phyloP scores from a whole-genome alignment of 2,797 vertebrate genomes.

The Vultur gryphus region DNA sequence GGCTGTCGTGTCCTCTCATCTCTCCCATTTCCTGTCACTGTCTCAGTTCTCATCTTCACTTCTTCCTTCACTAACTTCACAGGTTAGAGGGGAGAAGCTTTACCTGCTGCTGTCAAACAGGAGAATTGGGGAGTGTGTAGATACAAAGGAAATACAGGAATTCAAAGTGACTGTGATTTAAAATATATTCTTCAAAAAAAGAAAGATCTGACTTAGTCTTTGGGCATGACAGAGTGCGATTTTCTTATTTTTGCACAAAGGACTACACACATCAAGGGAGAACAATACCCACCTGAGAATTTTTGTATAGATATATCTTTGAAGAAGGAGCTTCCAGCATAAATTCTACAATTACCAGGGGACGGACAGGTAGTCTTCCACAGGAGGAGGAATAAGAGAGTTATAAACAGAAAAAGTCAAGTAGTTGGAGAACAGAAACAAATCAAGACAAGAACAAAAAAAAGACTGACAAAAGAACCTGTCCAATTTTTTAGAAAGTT shows the following conservation, averaged over 20 bases:
- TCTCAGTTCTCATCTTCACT: neutral
- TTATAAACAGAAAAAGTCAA: neutral
- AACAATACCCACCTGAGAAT: neutral
- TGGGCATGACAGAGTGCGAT: neutral
- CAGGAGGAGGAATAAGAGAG: neutral
- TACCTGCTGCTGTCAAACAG: neutral
- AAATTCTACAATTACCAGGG: constrained; percentile 27
- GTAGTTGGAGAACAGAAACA: neutral
- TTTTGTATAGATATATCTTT: constrained; percentile 21
- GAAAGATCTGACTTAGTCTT: neutral
- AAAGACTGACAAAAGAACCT: neutral
- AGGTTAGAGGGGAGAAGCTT: neutral
- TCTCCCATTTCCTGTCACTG: neutral
- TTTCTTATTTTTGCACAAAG: constrained; percentile 33
- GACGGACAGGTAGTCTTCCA: neutral
- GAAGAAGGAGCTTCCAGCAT: constrained; percentile 23
- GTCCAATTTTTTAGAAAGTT: neutral
- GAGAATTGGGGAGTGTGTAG: neutral
- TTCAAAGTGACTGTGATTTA: constrained; percentile 15
- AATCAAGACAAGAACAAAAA: neutral
- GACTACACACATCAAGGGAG: constrained; percentile 13
- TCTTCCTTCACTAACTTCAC: neutral
- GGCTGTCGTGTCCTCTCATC: neutral
- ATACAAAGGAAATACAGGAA: neutral
- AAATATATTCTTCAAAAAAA: constrained; percentile 9